Conservation (phyloP, 2,888 invertebrate genomes). For the Masnerella sp. region DNA sequence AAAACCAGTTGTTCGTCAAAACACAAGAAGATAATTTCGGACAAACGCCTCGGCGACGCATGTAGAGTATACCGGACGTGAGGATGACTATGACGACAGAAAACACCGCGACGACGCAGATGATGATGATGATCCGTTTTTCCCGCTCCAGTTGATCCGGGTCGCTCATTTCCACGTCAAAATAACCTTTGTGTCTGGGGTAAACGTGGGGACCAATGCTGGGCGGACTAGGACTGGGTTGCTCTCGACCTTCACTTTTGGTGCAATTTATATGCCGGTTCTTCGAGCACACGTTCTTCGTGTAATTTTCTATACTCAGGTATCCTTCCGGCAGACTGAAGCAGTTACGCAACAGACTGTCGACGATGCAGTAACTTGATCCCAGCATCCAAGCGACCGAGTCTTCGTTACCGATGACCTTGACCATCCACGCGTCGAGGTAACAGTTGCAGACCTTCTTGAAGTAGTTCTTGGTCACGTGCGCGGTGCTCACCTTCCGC, state of each 20-base stretch:
- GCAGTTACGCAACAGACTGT: constrained; percentile 81
- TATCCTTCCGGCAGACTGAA: constrained; percentile 83
- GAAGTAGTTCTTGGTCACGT: constrained; percentile 82
- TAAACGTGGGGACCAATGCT: constrained; percentile 75
- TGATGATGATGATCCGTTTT: constrained; percentile 73
- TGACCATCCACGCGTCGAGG: constrained; percentile 80
- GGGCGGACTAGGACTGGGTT: constrained; percentile 72
- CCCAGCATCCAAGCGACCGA: constrained; percentile 78
- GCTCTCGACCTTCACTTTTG: constrained; percentile 77
- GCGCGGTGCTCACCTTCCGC: constrained; percentile 76
- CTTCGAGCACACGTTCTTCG: constrained; percentile 80
- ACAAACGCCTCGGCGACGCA: constrained; percentile 74
- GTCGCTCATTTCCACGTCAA: constrained; percentile 75
- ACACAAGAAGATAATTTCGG: constrained; percentile 73
- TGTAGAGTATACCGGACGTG: constrained; percentile 72
- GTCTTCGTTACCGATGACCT: constrained; percentile 78
- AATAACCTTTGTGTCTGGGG: constrained; percentile 73
- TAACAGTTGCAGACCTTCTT: constrained; percentile 83
- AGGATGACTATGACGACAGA: constrained; percentile 71
- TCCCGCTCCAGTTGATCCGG: constrained; percentile 73
- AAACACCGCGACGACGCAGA: constrained; percentile 72
- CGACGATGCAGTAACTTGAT: constrained; percentile 83
- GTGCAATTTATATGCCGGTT: constrained; percentile 80
- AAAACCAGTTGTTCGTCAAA: constrained; percentile 70
- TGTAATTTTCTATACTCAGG: constrained; percentile 82